Evolutionary conservation across 2,888 invertebrate genomes (phyloP).

Genomic region (Papilio elwesi): DNA sequence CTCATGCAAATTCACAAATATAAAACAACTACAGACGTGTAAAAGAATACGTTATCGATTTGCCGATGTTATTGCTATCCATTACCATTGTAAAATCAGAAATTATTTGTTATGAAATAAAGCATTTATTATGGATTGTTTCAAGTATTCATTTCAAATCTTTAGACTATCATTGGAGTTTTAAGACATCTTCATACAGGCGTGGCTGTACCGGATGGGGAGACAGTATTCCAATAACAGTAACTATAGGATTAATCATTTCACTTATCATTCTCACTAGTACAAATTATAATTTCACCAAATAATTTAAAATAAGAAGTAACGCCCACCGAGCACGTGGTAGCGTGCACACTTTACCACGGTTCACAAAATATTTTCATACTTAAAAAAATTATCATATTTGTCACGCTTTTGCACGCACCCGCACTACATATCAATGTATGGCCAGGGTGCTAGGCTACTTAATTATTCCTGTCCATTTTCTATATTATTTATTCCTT

Average conservation of each 20-base stretch:
- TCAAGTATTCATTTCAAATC: no score
- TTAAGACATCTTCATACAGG: no score
- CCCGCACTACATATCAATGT: background rate
- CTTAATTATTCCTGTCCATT: constrained; percentile 7
- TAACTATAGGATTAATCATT: no score
- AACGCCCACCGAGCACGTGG: no score
- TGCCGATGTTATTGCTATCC: constrained; percentile 15
- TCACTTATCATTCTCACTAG: no score
- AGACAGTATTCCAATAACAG: no score
- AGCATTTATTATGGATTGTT: background rate
- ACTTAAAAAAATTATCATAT: background rate
- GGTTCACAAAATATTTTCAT: background rate
- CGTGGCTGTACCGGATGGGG: no score
- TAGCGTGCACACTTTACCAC: no score
- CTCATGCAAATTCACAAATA: background rate
- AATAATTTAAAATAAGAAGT: no score
- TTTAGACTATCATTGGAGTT: no score
- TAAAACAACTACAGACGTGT: background rate
- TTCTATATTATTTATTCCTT: background rate
- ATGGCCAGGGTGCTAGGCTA: background rate
- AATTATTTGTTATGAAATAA: constrained; percentile 15
- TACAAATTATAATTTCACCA: no score
- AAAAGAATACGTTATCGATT: constrained; percentile 1
- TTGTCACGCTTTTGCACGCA: background rate
- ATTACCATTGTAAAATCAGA: constrained; percentile 8